Percentiles rank a stretch among this genome's conserved stretches.
Evolutionary conservation across 2,113 vertebrate species (phyloP).

Genomic region (Aix galericulata): DNA sequence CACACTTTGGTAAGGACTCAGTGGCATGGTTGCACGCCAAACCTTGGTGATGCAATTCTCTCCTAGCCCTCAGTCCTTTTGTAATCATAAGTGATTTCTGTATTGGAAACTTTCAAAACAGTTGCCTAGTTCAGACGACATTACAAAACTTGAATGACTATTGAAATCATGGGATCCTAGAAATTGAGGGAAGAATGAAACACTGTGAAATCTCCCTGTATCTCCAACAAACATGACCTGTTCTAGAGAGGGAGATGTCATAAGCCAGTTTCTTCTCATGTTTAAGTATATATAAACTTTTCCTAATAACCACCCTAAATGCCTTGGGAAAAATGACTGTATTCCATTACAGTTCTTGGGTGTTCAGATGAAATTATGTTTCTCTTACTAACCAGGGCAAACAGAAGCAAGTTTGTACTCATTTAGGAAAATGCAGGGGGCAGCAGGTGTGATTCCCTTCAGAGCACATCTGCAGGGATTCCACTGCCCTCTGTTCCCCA

Average conservation of each 20-base stretch:
- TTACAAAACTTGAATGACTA: slow-evolving; percentile 39
- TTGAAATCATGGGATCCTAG: background rate
- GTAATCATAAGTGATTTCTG: slow-evolving; percentile 45
- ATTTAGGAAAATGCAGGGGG: background rate
- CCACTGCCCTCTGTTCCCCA: accelerated
- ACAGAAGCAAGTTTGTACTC: background rate
- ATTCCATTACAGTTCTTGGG: background rate
- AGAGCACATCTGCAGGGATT: background rate
- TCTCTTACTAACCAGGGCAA: background rate
- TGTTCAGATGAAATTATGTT: background rate
- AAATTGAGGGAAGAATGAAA: background rate
- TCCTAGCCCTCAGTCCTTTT: slow-evolving; percentile 10
- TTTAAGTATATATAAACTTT: background rate
- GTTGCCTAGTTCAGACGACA: background rate
- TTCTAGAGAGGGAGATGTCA: background rate
- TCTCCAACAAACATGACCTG: background rate
- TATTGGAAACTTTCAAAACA: slow-evolving; percentile 63
- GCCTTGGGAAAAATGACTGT: background rate
- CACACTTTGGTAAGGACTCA: background rate
- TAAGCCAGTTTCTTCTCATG: background rate
- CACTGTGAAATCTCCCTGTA: slow-evolving; percentile 4
- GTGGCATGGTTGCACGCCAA: background rate
- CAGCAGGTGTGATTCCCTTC: background rate
- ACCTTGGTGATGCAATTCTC: background rate
- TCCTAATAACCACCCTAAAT: background rate